These are phyloP conservation scores for Dromaius novaehollandiae DNA, from an alignment of 2,113 vertebrate genomes.

Conservation along the genomic window DNA sequence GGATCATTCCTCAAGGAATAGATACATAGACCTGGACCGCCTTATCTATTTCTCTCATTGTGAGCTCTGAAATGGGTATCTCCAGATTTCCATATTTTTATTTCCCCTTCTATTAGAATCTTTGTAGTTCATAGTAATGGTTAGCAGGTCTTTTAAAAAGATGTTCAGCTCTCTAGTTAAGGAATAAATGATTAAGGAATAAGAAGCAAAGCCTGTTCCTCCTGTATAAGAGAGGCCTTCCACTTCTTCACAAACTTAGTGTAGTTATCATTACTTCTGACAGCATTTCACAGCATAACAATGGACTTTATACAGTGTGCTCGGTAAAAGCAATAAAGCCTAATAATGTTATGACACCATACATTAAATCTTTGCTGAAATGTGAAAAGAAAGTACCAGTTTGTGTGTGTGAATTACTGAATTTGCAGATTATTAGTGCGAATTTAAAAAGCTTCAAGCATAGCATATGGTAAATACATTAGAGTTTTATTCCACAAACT, in stretches of 20 bases:
- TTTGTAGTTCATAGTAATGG: not conserved
- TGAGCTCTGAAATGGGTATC: not conserved
- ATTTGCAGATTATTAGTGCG: constrained; percentile 1
- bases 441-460: constrained; percentile 9
- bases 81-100: not conserved
- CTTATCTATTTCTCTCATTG: not conserved
- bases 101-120: not conserved
- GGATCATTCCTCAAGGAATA: not conserved
- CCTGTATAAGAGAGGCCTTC: not conserved
- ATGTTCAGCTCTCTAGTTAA: not conserved
- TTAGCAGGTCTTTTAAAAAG: not conserved
- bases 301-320: not conserved
- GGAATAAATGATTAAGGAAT: not conserved
- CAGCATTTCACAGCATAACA: not conserved
- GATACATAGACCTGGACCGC: not conserved
- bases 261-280: not conserved
- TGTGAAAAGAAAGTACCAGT: not conserved
- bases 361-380: not conserved
- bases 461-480: constrained; percentile 35
- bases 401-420: constrained; percentile 15
- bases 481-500: constrained; percentile 17
- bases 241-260: not conserved
- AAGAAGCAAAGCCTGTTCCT: not conserved
- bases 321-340: not conserved
- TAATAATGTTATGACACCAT: not conserved